Evolutionary conservation across 2,113 vertebrate species (phyloP), one percentile per base, ranked within the genome.

Genomic region (Syngnathus floridae): DNA sequence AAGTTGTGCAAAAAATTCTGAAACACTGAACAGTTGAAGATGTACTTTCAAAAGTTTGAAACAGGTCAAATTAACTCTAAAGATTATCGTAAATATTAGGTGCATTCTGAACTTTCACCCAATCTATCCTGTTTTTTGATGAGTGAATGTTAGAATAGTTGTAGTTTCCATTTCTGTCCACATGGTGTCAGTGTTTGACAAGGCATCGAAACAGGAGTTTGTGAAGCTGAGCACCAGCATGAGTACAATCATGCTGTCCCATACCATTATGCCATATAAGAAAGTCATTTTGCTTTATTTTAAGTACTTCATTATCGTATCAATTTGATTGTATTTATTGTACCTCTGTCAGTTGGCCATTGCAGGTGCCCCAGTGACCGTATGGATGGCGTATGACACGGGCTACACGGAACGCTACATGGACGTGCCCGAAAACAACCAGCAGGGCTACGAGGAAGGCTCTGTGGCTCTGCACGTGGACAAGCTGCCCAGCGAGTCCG

Each of bases 381-480:
- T 99, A 40, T 99, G 96, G 96, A 99, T 98, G 96, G 96, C 96
- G 5, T 99, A 99, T 0, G 96, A 99, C 88, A 98, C 96, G 0
- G 96, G 96, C 57, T 92, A 98, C 82, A 98, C 96, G 0, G 96
- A 98, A 84, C 93, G 96, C 68, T 98, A 98, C 90, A 98, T 98
- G 96, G 96, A 97, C 1, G 87, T 95, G 67, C 96, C 96, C 0
- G 95, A 97, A 71, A 96, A 95, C 87, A 98, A 98, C 90, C 95
- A 95, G 90, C 93, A 92, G 43, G 96, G 96, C 72, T 98, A 98
- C 0, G 95, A 98, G 84, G 96, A 95, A 0, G 95, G 96, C 31
- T 98, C 96, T 0, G 96, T 96, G 84, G 96, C 96, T 0, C 85
- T 98, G 83, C 95, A 96, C 0, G 96, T 98, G 69, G 95, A 98